A percentile compares a stretch with the other conserved stretches of the same genome.
Evolutionary conservation across 2,113 vertebrate species (phyloP).

Genomic region (Oreochromis niloticus): DNA sequence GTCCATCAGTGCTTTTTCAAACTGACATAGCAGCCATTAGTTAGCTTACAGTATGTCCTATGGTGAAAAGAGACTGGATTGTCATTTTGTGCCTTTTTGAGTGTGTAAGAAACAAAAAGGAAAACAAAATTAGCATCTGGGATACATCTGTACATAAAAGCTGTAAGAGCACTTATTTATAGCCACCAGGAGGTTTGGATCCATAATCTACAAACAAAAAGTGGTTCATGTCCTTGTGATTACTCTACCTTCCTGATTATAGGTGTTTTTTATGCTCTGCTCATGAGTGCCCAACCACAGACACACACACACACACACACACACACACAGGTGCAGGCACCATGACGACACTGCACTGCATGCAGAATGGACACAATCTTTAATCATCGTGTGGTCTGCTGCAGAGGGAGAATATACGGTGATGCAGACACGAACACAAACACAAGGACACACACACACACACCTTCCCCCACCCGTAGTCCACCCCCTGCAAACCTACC

Average conservation of each 20-base stretch:
- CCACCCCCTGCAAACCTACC: constrained; percentile 60
- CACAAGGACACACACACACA: constrained; percentile 28
- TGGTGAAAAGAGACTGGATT: not conserved
- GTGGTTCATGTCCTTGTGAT: not conserved
- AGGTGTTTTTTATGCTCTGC: not conserved
- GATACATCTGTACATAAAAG: constrained; percentile 17
- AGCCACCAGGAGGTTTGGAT: not conserved
- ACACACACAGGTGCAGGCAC: constrained; percentile 46
- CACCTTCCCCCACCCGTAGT: constrained; percentile 52
- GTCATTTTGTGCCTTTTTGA: not conserved
- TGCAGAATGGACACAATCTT: constrained; percentile 40
- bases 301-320: constrained; percentile 15
- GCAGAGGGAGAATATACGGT: constrained; percentile 43
- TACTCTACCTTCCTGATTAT: not conserved
- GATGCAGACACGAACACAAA: constrained; percentile 46
- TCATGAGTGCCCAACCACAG: not conserved
- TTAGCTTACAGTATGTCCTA: not conserved
- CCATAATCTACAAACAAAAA: not conserved
- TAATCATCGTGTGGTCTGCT: constrained; percentile 54
- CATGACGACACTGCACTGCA: constrained; percentile 39
- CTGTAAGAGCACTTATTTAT: constrained; percentile 22
- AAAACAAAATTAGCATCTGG: constrained; percentile 4
- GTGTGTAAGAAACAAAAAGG: not conserved
- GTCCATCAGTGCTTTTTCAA: constrained; percentile 40
- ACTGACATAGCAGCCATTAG: constrained; percentile 49